Evolutionary conservation across 2,888 invertebrate genomes (phyloP).

Genomic region (Thecocarcelia acutangulata): DNA sequence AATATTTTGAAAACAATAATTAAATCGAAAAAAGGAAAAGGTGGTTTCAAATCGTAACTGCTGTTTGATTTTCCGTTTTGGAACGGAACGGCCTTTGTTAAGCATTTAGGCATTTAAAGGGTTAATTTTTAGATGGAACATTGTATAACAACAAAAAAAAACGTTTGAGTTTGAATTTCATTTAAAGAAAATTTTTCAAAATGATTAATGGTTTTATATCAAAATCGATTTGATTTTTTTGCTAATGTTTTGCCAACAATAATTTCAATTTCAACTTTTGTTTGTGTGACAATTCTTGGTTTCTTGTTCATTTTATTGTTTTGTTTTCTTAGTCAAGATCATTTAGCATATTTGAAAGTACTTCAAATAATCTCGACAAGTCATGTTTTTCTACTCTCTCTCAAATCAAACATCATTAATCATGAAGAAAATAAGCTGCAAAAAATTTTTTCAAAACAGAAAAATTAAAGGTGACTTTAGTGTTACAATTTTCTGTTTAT

Average conservation of each 20-base stretch:
- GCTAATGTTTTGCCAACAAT: conserved; percentile 48
- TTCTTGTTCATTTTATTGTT: background rate
- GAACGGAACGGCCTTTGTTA: conserved; percentile 6
- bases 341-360: conserved; percentile 49
- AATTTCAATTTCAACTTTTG: conserved; percentile 28
- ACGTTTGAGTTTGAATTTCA: background rate
- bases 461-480: conserved; percentile 47
- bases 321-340: conserved; percentile 18
- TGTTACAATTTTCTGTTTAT: no score
- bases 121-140: conserved; percentile 3
- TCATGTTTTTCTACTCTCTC: conserved; percentile 25
- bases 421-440: conserved; percentile 5
- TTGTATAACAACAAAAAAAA: background rate
- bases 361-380: conserved; percentile 29
- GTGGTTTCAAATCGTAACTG: background rate
- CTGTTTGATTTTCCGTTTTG: background rate
- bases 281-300: conserved; percentile 51
- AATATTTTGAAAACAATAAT: conserved; percentile 48
- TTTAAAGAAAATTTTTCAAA: background rate
- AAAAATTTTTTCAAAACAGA: background rate
- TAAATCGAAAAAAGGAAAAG: conserved; percentile 25
- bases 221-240: conserved; percentile 7
- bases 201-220: conserved; percentile 34
- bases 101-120: conserved; percentile 2
- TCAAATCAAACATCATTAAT: conserved; percentile 41